A percentile compares a stretch with the other conserved stretches of the same genome.
phyloP scores from a whole-genome alignment of 2,797 vertebrate genomes.

The Stomatorhinus walkeri region DNA sequence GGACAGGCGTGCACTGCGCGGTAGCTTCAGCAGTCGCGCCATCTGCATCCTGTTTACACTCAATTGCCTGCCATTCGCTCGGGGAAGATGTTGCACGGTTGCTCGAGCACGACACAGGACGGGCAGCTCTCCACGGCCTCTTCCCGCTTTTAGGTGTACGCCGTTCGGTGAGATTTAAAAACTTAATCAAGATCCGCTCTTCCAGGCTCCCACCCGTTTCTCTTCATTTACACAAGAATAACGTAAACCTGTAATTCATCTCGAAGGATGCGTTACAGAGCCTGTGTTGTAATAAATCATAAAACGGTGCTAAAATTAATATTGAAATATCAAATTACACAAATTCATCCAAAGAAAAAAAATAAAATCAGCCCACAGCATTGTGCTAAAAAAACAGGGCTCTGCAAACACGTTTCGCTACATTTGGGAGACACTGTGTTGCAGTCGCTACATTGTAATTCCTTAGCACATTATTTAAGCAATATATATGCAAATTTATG shows the following conservation, averaged over 20 bases:
- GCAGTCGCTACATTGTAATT: background rate
- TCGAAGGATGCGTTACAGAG: background rate
- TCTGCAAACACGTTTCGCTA: background rate
- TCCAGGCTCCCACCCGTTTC: background rate
- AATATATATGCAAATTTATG: slow-evolving; percentile 20
- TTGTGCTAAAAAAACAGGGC: background rate
- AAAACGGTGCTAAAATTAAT: background rate
- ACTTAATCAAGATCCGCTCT: background rate
- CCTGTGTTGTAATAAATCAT: background rate
- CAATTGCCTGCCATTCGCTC: slow-evolving; percentile 14
- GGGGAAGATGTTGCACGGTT: background rate
- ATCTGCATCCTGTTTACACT: slow-evolving; percentile 11
- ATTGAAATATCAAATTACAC: background rate
- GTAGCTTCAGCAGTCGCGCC: background rate
- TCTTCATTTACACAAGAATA: background rate
- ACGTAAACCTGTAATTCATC: background rate
- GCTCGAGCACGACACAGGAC: background rate
- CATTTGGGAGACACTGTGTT: background rate
- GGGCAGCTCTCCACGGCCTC: background rate
- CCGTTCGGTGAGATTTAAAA: background rate
- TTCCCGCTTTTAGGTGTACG: background rate
- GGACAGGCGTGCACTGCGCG: background rate
- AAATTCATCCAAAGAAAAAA: background rate
- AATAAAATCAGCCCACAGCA: background rate
- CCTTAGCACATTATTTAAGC: background rate